Base-by-base conservation (phyloP, 2,888 invertebrate species). In the Octodonta nipae region DNA sequence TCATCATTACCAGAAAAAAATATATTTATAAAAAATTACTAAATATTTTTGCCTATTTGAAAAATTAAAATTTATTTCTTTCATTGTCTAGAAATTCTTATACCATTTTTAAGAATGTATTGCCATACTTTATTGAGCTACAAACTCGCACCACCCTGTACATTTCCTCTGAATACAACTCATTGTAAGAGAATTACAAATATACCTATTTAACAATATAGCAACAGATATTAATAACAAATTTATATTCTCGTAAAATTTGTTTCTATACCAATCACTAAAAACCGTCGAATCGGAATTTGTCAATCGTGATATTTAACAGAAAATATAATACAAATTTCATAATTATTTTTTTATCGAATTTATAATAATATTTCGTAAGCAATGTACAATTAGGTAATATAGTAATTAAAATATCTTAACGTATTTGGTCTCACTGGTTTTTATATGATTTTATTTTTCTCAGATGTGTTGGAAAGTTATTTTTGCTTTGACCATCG, bases 351-450 rank as follows among this genome's bases (percentile, higher is more conserved):
- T 25, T 25, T 34, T 41, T 36, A 32, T 32, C 15, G 36, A 20
- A n/a, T 7, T 29, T 33, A 36, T 30, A 28, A 28, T 36, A 35
- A 38, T 38, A n/a, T n/a, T n/a, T 41, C 41, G 37, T 45, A 50
- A 50, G 46, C 46, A 48, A 49, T 48, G 34, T 47, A 47, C 43
- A 44, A 36, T 41, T n/a, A n/a, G n/a, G n/a, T n/a, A n/a, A n/a
- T n/a, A n/a, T n/a, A n/a, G n/a, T n/a, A n/a, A n/a, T n/a, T 50
- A 48, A 52, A 52, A 52, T 50, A 49, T 49, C 52, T 57, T 56
- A 56, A 55, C 28, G 51, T 56, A 55, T 50, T 56, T 60, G 60
- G 60, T 60, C 60, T 58, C 56, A 54, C 55, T 56, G 56, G 54
- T 51, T 30, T 37, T 38, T 41, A 37, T 40, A 44, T 42, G 38